These are phyloP conservation scores for Quadroppia sp. DNA, from an alignment of 2,888 invertebrate genomes.

Conservation along the genomic window DNA sequence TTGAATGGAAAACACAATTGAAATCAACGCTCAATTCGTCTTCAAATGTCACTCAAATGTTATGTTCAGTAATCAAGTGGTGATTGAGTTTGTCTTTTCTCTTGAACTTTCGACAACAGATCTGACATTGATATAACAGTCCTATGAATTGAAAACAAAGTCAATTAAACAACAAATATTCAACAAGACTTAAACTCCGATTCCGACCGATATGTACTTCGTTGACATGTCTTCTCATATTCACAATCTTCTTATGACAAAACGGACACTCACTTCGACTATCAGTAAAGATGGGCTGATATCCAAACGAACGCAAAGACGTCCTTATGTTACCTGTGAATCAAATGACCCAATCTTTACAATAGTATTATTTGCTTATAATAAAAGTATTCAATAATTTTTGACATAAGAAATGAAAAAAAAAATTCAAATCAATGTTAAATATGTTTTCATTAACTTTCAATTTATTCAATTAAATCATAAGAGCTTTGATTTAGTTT, in stretches of 20 bases:
- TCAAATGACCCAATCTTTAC: slow-evolving; percentile 6
- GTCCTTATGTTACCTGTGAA: slow-evolving; percentile 18
- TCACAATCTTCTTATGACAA: slow-evolving; percentile 29
- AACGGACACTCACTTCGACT: slow-evolving; percentile 26
- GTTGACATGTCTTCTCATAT: slow-evolving; percentile 26
- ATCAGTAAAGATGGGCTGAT: not conserved
- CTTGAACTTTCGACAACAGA: slow-evolving; percentile 30
- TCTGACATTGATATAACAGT: slow-evolving; percentile 13
- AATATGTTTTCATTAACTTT: too few relatives aligned
- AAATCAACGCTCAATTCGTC: too few relatives aligned
- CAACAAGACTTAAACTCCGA: too few relatives aligned
- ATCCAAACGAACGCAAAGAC: slow-evolving; percentile 15
- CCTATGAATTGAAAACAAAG: too few relatives aligned
- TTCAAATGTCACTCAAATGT: not conserved
- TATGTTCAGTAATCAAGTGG: slow-evolving; percentile 15
- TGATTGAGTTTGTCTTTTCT: slow-evolving; percentile 26
- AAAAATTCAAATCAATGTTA: not conserved
- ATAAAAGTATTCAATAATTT: too few relatives aligned
- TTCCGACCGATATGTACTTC: slow-evolving; percentile 30
- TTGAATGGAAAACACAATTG: too few relatives aligned
- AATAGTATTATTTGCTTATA: too few relatives aligned
- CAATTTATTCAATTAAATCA: too few relatives aligned
- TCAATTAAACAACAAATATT: too few relatives aligned
- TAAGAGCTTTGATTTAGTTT: too few relatives aligned
- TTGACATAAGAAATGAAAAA: too few relatives aligned